Evolutionary conservation across 1,140 invertebrate species (phyloP).

Genomic region (Anagrus nilaparvatae): DNA sequence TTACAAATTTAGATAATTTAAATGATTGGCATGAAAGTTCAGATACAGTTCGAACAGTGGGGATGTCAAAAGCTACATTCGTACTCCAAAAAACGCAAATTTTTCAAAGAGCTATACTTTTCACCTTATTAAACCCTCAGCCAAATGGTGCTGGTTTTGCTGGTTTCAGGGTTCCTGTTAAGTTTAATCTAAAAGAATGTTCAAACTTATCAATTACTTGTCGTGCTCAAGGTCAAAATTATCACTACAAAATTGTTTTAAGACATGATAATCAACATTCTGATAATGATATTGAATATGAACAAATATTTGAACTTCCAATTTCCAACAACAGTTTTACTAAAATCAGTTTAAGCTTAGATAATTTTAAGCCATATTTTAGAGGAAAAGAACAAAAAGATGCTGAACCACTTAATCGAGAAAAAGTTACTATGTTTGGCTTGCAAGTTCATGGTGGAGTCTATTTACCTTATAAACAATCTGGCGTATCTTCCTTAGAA

Average conservation of each 20-base stretch:
- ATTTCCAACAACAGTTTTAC: conserved; percentile 45
- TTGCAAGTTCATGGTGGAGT: conserved; percentile 62
- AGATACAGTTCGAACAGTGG: conserved; percentile 52
- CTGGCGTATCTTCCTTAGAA: conserved; percentile 54
- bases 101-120: conserved; percentile 55
- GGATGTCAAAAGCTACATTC: conserved; percentile 55
- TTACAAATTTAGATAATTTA: conserved; percentile 29
- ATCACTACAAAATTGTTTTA: conserved; percentile 50
- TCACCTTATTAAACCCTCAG: conserved; percentile 57
- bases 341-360: conserved; percentile 42
- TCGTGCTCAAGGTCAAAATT: conserved; percentile 47
- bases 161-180: conserved; percentile 42
- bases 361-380: conserved; percentile 53
- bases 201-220: conserved; percentile 45
- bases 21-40: conserved; percentile 52
- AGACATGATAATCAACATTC: conserved; percentile 47
- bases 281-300: conserved; percentile 49
- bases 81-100: conserved; percentile 47
- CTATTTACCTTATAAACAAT: conserved; percentile 53
- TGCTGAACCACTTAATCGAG: conserved; percentile 46
- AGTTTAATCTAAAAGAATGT: conserved; percentile 42
- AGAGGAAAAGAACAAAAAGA: conserved; percentile 46
- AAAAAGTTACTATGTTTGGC: conserved; percentile 52
- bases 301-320: conserved; percentile 45
- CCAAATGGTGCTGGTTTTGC: conserved; percentile 61